phyloP scores from a whole-genome alignment of 2,888 invertebrate genomes.

The Aspidapion aeneum region DNA sequence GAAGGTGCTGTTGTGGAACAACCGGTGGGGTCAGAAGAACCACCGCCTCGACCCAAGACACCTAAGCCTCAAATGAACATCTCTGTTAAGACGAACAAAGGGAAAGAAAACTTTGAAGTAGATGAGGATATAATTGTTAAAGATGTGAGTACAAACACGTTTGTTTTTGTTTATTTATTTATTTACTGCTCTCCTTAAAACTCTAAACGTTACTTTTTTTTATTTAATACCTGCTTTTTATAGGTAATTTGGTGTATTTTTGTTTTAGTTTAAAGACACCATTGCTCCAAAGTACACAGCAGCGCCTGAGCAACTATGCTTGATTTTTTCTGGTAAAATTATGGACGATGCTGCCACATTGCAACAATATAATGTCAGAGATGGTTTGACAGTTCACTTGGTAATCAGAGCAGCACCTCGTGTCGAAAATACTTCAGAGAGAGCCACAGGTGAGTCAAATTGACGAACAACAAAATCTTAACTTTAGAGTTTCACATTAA shows the following conservation, averaged over 20 bases:
- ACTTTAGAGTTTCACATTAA: no score
- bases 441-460: conserved; percentile 36
- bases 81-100: conserved; percentile 93
- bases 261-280: conserved; percentile 77
- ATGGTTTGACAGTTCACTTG: conserved; percentile 93
- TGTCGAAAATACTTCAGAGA: conserved; percentile 43
- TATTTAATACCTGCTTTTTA: no score
- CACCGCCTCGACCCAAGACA: conserved; percentile 6
- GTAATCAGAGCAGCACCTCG: conserved; percentile 81
- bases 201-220: no score
- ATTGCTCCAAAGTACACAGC: conserved; percentile 82
- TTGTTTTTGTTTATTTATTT: no score
- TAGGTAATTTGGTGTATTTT: no score
- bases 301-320: conserved; percentile 84
- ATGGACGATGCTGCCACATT: conserved; percentile 93
- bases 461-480: no score
- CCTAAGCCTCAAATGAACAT: conserved; percentile 64
- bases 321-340: conserved; percentile 98
- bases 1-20: conserved; percentile 1
- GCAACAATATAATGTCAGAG: conserved; percentile 84
- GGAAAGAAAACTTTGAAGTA: conserved; percentile 82
- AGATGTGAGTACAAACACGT: conserved; percentile 69
- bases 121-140: conserved; percentile 82
- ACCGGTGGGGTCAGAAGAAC: neutral
- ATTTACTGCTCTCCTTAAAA: no score